A percentile compares a stretch with the other conserved stretches of the same genome.
Evolutionary conservation across 2,888 invertebrate species (phyloP).

Genomic region (Diaperis boleti): DNA sequence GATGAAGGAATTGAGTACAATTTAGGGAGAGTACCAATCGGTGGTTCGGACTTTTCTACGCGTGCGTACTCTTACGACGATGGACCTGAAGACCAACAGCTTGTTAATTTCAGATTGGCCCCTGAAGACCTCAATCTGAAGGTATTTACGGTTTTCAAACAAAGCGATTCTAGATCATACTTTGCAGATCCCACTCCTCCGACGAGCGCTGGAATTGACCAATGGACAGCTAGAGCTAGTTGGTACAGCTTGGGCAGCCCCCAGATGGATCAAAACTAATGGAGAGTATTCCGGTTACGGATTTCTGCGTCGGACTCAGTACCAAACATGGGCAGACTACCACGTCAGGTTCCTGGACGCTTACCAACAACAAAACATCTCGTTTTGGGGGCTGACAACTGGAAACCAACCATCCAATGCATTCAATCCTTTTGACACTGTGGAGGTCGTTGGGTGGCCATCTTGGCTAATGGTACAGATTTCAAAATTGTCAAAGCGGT

Average conservation of each 20-base stretch:
- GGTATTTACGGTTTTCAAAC: conserved; percentile 56
- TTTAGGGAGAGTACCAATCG: conserved; percentile 85
- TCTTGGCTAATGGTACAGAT: too few relatives aligned
- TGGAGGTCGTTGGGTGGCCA: too few relatives aligned
- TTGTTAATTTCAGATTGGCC: conserved; percentile 75
- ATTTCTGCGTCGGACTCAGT: conserved; percentile 64
- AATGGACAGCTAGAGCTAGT: conserved; percentile 20
- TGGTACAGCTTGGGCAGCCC: conserved; percentile 69
- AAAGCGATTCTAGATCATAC: not conserved
- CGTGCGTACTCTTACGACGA: conserved; percentile 82
- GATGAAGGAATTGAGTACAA: conserved; percentile 81
- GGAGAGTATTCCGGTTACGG: conserved; percentile 60
- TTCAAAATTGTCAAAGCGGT: too few relatives aligned
- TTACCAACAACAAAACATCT: conserved; percentile 75
- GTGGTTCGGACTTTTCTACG: conserved; percentile 87
- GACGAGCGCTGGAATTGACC: conserved; percentile 23
- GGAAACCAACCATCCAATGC: conserved; percentile 94
- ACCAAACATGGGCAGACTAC: conserved; percentile 85
- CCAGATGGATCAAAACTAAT: conserved; percentile 69
- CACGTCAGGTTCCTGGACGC: conserved; percentile 82
- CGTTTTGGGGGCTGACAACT: conserved; percentile 86
- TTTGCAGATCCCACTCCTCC: conserved; percentile 34
- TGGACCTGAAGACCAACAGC: conserved; percentile 70
- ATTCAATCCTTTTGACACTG: too few relatives aligned
- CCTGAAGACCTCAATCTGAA: conserved; percentile 77